These are phyloP conservation scores for Sialis fuliginosa DNA, from an alignment of 2,888 invertebrate species.

Conservation along the genomic window DNA sequence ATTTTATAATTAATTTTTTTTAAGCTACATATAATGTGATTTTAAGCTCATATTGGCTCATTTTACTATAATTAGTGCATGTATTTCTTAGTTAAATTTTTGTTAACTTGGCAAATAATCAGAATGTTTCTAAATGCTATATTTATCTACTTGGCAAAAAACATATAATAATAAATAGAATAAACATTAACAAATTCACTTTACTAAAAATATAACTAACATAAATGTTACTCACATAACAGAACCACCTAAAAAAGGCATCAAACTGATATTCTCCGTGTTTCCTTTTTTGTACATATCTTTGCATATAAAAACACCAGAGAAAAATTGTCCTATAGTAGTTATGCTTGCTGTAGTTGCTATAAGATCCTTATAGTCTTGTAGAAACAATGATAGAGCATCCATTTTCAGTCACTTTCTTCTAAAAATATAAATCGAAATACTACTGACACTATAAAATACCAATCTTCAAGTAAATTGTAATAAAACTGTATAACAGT, in stretches of 20 bases:
- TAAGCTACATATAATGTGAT: no score
- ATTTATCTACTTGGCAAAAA: no score
- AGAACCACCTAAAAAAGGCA: constrained; percentile 59
- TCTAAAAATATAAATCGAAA: not conserved
- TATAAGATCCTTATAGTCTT: constrained; percentile 48
- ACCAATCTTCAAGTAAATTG: no score
- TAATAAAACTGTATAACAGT: no score
- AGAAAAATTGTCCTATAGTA: constrained; percentile 68
- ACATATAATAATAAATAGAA: no score
- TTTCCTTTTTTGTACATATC: constrained; percentile 52
- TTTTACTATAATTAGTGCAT: no score
- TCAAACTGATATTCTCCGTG: constrained; percentile 43
- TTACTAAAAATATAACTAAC: constrained; percentile 3
- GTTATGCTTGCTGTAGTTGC: constrained; percentile 51
- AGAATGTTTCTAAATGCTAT: no score
- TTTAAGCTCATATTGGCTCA: no score
- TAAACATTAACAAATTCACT: not conserved
- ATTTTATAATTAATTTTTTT: no score
- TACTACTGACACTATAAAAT: no score
- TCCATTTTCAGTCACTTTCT: constrained; percentile 25
- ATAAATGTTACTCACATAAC: constrained; percentile 41
- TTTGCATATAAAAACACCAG: constrained; percentile 56
- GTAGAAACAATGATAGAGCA: constrained; percentile 29
- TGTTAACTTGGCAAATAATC: no score
- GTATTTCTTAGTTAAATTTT: no score